These are phyloP conservation scores for Sphenodon punctatus DNA, from an alignment of 2,797 vertebrate genomes.

Conservation along the genomic window DNA sequence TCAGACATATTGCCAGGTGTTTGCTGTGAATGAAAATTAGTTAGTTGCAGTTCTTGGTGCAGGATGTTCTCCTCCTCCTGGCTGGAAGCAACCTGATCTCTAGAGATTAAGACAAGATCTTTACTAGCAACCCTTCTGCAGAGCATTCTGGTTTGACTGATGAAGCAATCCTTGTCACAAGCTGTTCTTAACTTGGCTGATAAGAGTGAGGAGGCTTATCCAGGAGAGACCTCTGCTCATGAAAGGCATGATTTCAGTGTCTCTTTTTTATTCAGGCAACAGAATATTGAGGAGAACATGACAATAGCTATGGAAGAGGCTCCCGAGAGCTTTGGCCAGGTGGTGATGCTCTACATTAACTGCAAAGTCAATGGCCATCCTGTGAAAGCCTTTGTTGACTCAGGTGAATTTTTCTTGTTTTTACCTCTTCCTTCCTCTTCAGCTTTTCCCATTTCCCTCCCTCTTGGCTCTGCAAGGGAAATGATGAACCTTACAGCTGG, in stretches of 20 bases:
- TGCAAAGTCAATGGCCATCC: slow-evolving; percentile 98
- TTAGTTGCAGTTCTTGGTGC: not conserved
- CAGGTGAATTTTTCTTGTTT: slow-evolving; percentile 77
- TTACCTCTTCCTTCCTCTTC: not conserved
- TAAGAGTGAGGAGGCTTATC: not conserved
- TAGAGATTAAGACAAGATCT: not conserved
- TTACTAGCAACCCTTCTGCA: not conserved
- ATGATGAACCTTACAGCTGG: not conserved
- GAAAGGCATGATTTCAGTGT: slow-evolving; percentile 6
- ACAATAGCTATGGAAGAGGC: slow-evolving; percentile 99
- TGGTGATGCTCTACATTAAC: slow-evolving; percentile 99
- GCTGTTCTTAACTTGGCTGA: not conserved
- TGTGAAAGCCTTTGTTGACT: slow-evolving; percentile 98
- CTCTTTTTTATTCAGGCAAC: slow-evolving; percentile 82
- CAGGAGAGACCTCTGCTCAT: not conserved
- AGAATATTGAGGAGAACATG: slow-evolving; percentile 99
- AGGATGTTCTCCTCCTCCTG: not conserved
- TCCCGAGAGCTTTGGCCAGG: slow-evolving; percentile 97
- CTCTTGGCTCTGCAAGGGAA: not conserved
- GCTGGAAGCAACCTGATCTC: not conserved
- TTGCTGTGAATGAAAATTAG: not conserved
- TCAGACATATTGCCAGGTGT: not conserved
- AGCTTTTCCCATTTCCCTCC: accelerated
- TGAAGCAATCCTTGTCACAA: not conserved
- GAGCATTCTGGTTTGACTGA: not conserved